Base-by-base conservation (phyloP, 2,888 invertebrate species). In the Lasiommata megera region DNA sequence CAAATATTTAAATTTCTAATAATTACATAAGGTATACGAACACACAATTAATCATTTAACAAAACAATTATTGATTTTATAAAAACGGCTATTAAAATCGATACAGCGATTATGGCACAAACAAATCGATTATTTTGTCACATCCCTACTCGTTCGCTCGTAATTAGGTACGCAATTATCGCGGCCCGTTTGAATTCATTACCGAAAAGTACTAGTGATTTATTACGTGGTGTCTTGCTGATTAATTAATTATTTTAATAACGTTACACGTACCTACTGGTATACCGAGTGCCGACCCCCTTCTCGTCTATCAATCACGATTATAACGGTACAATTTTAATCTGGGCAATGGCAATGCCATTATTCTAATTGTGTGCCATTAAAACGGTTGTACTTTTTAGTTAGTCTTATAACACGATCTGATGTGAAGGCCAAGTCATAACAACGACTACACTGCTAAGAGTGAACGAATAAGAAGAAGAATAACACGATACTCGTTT, bases 131-230 rank as follows among this genome's bases (percentile, higher is more conserved):
- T 31, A 11, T 46, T 31, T 11, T 9, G 3, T 29, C 31, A 29
- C 46, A 46, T 31, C 46, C 12, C 31, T 46, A 46, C 71, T 79
- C 82, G 83, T 75, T 81, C 82, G 80, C 78, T 70, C 76, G 83
- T 88, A 88, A 90, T 87, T 88, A 88, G 87, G 82, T 84, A 78
- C 82, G 87, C 88, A 88, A 89, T 89, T 89, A 88, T 85, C 82
- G 85, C 82, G 79, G 81, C 79, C 79, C 80, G 85, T 84, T 88
- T 87, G 86, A 88, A 88, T 88, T 85, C 84, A 88, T 89, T 88
- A 86, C 80, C 77, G 76, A 81, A 46, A 84, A 84, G 77, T 82
- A 80, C 72, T 76, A 74, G 82, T 89, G 88, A 90, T 89, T 85
- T 85, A 88, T 88, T 79, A 75, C 81, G 73, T 43, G 66, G 72